Evolutionary conservation across 1,140 invertebrate species (phyloP), one percentile per base, ranked within the genome.

Genomic region (Apis laboriosa): DNA sequence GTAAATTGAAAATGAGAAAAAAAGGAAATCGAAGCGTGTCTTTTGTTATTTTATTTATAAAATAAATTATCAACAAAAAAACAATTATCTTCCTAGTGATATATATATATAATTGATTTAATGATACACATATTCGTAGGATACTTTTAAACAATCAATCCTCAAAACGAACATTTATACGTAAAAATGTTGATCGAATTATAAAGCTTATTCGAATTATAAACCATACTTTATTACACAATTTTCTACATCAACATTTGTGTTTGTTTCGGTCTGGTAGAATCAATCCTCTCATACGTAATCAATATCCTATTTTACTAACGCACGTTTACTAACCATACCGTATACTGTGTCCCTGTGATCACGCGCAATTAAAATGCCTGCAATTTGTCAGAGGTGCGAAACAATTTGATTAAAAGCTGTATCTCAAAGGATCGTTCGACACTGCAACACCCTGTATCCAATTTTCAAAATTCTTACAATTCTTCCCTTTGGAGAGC

Each of bases 381-480:
- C 70, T 64, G 70, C 74, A 80, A 80, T 80, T 80, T 80, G 78
- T 43, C n/a, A 24, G 28, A 79, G 77, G 67, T 72, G 67, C 49
- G 68, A 79, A 79, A 61, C 60, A 53, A 2, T 5, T 56, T 28
- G 51, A 80, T 70, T 43, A 61, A 43, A 28, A 60, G 78, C 11
- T 64, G 51, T 53, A 34, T 55, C n/a, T 80, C 70, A 60, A 64
- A 53, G 49, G 49, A 17, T 51, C 7, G 5, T 5, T 3, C 49
- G 8, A 8, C 15, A 24, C 53, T n/a, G 3, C n/a, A 8, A 12
- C n/a, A 34, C 21, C 34, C 34, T 34, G 3, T 34, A 34, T 24
- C n/a, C 12, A 63, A 63, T 63, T 7, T 13, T n/a, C 11, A 13
- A 24, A 24, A 61, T 61, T 12, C 21, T 61, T 13, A 11, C 58